A percentile compares a stretch with the other conserved stretches of the same genome.
phyloP scores from a whole-genome alignment of 23 tunicate species.

The Phallusia fumigata region DNA sequence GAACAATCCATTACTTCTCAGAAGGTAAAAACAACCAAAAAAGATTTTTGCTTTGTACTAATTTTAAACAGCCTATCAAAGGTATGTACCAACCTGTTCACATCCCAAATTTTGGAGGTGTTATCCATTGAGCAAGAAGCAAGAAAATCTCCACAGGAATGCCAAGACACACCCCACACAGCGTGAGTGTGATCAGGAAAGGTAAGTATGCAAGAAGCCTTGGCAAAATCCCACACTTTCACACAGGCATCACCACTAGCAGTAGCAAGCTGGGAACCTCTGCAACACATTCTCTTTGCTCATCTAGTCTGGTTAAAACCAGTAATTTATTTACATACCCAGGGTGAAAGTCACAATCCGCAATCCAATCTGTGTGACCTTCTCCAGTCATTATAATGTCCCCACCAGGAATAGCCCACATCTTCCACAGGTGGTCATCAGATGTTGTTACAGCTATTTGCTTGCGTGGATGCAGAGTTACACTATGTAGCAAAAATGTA shows the following conservation, averaged over 20 bases:
- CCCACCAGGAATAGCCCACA: conserved; percentile 86
- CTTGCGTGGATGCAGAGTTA: conserved; percentile 85
- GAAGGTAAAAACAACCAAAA: too few species aligned
- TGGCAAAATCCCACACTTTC: conserved; percentile 89
- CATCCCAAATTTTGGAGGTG: conserved; percentile 92
- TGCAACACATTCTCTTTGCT: conserved; percentile 6
- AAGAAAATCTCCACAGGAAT: conserved; percentile 84
- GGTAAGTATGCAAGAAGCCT: conserved; percentile 63
- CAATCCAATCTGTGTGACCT: conserved; percentile 96
- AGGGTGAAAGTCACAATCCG: conserved; percentile 84
- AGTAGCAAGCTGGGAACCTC: conserved; percentile 83
- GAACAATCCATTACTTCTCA: too few species aligned
- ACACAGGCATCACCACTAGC: conserved; percentile 85
- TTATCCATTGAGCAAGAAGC: conserved; percentile 99
- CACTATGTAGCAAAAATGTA: too few species aligned
- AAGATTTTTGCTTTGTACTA: too few species aligned
- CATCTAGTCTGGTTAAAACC: not conserved
- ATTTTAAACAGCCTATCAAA: too few species aligned
- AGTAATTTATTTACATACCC: conserved; percentile 17
- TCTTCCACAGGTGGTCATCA: conserved; percentile 90
- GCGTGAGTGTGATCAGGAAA: conserved; percentile 91
- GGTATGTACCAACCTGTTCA: conserved; percentile 38
- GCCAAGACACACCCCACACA: conserved; percentile 98
- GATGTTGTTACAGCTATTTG: conserved; percentile 86
- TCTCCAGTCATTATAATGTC: conserved; percentile 89